These are phyloP conservation scores for Tupaia tana DNA, from an alignment of 2,113 vertebrate species.

Conservation along the genomic window DNA sequence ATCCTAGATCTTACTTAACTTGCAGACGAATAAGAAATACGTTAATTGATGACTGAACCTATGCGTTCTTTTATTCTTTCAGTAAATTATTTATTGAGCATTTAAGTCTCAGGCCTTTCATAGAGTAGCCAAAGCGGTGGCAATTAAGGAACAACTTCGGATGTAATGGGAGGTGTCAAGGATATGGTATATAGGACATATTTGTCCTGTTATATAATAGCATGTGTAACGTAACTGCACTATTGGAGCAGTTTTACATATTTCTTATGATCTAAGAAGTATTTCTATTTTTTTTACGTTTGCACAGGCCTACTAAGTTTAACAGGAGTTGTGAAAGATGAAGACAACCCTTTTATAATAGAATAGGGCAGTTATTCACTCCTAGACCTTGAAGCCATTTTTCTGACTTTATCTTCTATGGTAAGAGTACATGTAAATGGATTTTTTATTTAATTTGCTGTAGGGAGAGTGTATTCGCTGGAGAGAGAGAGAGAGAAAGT, in stretches of 20 bases:
- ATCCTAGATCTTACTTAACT: background rate
- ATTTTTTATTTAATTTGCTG: background rate
- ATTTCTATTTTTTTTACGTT: background rate
- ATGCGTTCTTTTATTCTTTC: background rate
- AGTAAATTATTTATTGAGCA: background rate
- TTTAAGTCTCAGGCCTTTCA: no score
- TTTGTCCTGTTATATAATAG: background rate
- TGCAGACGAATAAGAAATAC: background rate
- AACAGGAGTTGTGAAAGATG: slow-evolving; percentile 26
- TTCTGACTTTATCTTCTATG: background rate
- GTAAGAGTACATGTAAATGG: background rate
- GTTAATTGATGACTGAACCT: background rate
- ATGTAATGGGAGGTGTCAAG: background rate
- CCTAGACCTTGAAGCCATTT: background rate
- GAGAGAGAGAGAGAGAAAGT: no score
- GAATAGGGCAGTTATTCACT: background rate
- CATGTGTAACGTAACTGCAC: background rate
- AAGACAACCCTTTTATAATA: background rate
- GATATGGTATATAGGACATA: background rate
- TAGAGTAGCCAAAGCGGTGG: background rate
- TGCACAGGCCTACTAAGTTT: slow-evolving; percentile 26
- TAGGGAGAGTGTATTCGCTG: no score
- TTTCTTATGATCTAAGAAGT: background rate
- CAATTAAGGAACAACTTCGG: background rate
- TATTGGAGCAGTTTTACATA: background rate